Conservation (phyloP, 2,797 vertebrate genomes). For the Menidia menidia region DNA sequence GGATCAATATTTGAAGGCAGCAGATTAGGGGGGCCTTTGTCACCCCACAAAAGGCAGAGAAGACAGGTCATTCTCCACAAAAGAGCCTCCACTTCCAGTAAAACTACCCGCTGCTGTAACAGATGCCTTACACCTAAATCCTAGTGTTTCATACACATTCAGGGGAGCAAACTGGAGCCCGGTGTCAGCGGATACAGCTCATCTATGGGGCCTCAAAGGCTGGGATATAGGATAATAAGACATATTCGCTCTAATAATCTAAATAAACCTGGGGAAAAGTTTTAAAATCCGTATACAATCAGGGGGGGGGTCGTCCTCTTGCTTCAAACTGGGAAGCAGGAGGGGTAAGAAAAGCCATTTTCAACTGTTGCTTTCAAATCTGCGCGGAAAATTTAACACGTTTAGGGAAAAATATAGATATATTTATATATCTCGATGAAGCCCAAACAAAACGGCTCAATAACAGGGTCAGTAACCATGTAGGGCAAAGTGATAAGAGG, state of each 20-base stretch:
- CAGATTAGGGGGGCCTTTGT: slow-evolving; percentile 76
- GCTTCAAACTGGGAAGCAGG: slow-evolving; percentile 36
- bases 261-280: neutral
- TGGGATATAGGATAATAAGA: neutral
- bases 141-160: neutral
- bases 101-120: slow-evolving; percentile 26
- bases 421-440: no score
- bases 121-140: slow-evolving; percentile 16
- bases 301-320: slow-evolving; percentile 15
- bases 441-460: slow-evolving; percentile 12
- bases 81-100: slow-evolving; percentile 36
- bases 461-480: slow-evolving; percentile 44
- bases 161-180: neutral
- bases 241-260: neutral
- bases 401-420: neutral
- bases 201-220: no score
- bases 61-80: slow-evolving; percentile 63
- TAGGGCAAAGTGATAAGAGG: slow-evolving; percentile 47
- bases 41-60: slow-evolving; percentile 67
- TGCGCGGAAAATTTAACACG: neutral
- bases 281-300: neutral
- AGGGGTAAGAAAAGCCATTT: slow-evolving; percentile 24
- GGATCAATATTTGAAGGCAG: slow-evolving; percentile 78
- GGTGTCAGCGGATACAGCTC: neutral
- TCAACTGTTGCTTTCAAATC: slow-evolving; percentile 70